Evolutionary conservation across 2,888 invertebrate genomes (phyloP), one percentile per base, ranked within the genome.

Genomic region (Lepas anatifera): DNA sequence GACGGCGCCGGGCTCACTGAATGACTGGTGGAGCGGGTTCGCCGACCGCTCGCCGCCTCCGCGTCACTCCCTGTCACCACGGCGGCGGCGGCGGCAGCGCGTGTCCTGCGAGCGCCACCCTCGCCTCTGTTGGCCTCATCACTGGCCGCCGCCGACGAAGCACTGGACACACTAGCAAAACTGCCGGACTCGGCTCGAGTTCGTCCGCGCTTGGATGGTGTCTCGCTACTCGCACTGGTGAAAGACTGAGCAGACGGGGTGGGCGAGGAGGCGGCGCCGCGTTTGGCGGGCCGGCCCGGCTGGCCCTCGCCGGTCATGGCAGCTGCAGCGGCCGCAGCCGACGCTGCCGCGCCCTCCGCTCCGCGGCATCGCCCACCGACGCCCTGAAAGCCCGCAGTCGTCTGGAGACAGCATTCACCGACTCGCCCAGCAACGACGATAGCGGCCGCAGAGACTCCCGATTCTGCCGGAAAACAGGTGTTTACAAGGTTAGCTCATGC

Each of bases 321-420:
- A 50, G n/a, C 25, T 6, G 16, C 25, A 8, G 25, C 10, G n/a
- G 50, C 25, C 50, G 50, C 18, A 4, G 50, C 50, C n/a, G 8
- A 6, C 50, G 25, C 25, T 50, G 50, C 8, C n/a, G 25, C 27
- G 22, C 10, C 8, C 25, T 8, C 25, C 25, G 27, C 25, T 52
- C 29, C 52, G 52, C 11, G 16, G 10, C 41, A 22, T 32, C 52
- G 32, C 52, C 11, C 16, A 35, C 25, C 3, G 35, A 22, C 32
- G 58, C 58, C 16, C 58, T 58, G 32, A 58, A 58, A 58, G 58
- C 58, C 22, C 58, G 32, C 58, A 35, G 58, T 18, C 58, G 58
- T 29, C 35, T 58, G 32, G 58, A 58, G 32, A 58, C 58, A 2
- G 58, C 32, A 18, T 58, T 35, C 22, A 58, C 58, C 22, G 58